Base-by-base conservation (phyloP, 2,888 invertebrate species). In the Acheta domesticus region DNA sequence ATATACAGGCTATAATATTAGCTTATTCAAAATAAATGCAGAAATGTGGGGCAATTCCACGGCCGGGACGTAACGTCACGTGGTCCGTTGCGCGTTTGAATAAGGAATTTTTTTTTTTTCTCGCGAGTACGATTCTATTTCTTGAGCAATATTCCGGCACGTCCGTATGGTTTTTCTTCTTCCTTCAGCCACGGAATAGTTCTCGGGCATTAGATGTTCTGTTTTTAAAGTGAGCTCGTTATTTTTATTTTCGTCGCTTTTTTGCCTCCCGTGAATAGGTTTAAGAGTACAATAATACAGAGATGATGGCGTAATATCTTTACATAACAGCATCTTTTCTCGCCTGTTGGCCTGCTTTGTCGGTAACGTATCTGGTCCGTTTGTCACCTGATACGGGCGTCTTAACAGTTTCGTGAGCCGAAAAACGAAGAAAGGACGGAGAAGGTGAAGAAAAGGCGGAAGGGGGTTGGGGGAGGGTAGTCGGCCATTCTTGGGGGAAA, bases 161-260 rank as follows among this genome's bases (percentile, higher is more conserved):
- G 62, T 62, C 62, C n/a, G 62, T 19, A 62, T 62, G 62, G 62
- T 19, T 62, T 62, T 62, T n/a, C 62, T 62, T 62, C 62, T 62
- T 62, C 62, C 16, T 62, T 62, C 62, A 12, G 62, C 62, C 62
- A 4, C n/a, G 62, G 62, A 62, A 62, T 62, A 62, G 62, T 62
- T 62, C 62, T 62, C 62, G 16, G 4, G 62, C n/a, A n/a, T 62
- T n/a, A 62, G 62, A 62, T n/a, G 62, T 62, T 62, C 62, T n/a
- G 62, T n/a, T 62, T 62, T 62, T 62, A 62, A 62, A 62, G 62
- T 62, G 62, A 62, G 62, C 62, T 62, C 62, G n/a, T 62, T 62
- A 62, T 62, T 62, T 62, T 62, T 62, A 62, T 62, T 62, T 62
- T 62, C n/a, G 62, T 14, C 16, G 62, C 16, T 3, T 62, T 62